phyloP scores from a whole-genome alignment of 2,888 invertebrate species.

The Pecten maximus region DNA sequence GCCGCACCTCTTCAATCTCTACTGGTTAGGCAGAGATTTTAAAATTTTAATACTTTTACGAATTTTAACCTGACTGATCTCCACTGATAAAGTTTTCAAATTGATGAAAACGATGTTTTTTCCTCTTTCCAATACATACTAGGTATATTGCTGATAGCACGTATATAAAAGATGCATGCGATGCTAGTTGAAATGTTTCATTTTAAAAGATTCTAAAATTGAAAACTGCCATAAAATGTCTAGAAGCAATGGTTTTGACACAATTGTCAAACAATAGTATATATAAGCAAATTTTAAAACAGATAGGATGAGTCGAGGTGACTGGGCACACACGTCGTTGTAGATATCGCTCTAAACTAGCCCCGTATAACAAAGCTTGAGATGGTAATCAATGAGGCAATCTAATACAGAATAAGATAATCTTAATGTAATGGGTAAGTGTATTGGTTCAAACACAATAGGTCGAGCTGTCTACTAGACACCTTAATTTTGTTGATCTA shows the following conservation, averaged over 20 bases:
- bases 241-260: slow-evolving; percentile 13
- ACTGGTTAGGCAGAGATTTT: slow-evolving; percentile 3
- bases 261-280: slow-evolving; percentile 11
- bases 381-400: neutral
- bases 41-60: slow-evolving; percentile 34
- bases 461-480: too few species aligned
- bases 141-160: slow-evolving; percentile 2
- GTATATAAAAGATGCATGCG: neutral
- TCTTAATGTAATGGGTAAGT: neutral
- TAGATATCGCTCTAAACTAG: neutral
- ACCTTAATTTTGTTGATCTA: too few species aligned
- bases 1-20: slow-evolving; percentile 20
- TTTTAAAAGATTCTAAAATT: slow-evolving; percentile 17
- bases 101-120: slow-evolving; percentile 9
- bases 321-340: neutral
- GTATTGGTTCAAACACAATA: neutral
- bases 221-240: slow-evolving; percentile 20
- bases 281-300: neutral
- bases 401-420: neutral
- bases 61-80: slow-evolving; percentile 29
- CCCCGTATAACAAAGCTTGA: neutral
- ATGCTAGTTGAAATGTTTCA: slow-evolving; percentile 28
- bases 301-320: neutral
- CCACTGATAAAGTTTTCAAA: neutral
- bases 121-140: neutral